phyloP scores from a whole-genome alignment of 2,888 invertebrate genomes.

The Cylindroiulus punctatus region DNA sequence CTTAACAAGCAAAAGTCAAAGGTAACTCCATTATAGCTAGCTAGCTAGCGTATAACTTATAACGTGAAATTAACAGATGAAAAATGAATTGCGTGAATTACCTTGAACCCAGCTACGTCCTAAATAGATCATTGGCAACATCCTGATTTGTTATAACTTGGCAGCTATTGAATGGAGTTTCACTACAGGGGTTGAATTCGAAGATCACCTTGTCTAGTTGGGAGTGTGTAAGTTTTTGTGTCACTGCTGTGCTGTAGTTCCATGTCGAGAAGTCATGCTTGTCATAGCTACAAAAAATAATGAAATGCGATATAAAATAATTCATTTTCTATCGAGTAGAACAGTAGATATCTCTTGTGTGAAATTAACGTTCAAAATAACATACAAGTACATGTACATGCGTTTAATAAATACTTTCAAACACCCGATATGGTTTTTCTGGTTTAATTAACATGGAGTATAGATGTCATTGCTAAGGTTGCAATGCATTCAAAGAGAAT shows the following conservation, averaged over 20 bases:
- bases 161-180: background rate
- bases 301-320: too few species aligned
- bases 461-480: background rate
- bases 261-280: background rate
- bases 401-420: background rate
- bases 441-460: background rate
- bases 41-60: too few species aligned
- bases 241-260: background rate
- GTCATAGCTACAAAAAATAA: background rate
- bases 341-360: too few species aligned
- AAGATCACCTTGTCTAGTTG: background rate
- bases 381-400: background rate
- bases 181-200: background rate
- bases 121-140: background rate
- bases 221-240: background rate
- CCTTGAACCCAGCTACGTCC: constrained; percentile 34
- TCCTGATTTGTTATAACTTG: background rate
- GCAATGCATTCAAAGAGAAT: background rate
- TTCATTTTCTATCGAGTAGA: too few species aligned
- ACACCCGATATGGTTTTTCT: background rate
- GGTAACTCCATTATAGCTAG: background rate
- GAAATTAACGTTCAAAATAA: background rate
- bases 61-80: background rate
- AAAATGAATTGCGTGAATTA: background rate
- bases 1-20: background rate